Evolutionary conservation across 2,888 invertebrate genomes (phyloP).

Genomic region (Cataglyphis rosenhaueri): DNA sequence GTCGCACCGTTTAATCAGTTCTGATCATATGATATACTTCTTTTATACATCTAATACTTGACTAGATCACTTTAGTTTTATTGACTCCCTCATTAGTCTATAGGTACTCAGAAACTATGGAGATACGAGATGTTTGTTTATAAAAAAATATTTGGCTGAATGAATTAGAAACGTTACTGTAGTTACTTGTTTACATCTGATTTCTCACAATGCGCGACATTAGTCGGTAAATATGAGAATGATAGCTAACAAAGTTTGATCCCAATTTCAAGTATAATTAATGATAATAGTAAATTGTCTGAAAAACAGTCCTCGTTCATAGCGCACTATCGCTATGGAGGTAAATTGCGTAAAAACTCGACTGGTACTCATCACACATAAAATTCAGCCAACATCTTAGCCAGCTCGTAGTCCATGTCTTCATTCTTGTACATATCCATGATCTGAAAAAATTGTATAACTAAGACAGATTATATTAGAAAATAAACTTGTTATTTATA

Average conservation of each 20-base stretch:
- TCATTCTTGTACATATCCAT: slow-evolving; percentile 98
- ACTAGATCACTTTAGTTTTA: slow-evolving; percentile 79
- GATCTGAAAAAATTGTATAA: slow-evolving; percentile 87
- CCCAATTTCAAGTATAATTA: slow-evolving; percentile 84
- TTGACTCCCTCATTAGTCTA: slow-evolving; percentile 76
- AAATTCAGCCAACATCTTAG: slow-evolving; percentile 92
- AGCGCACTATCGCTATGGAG: slow-evolving; percentile 28
- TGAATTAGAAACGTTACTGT: slow-evolving; percentile 79
- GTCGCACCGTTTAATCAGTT: slow-evolving; percentile 37
- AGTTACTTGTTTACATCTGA: slow-evolving; percentile 59
- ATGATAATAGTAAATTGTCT: slow-evolving; percentile 81
- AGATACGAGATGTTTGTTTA: slow-evolving; percentile 74
- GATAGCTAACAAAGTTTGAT: slow-evolving; percentile 83
- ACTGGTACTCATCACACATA: slow-evolving; percentile 89
- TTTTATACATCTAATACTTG: slow-evolving; percentile 54
- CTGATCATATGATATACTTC: slow-evolving; percentile 41
- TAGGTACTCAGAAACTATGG: slow-evolving; percentile 78
- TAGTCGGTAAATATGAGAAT: slow-evolving; percentile 58
- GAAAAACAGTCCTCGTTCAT: slow-evolving; percentile 73
- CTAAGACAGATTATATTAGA: background rate
- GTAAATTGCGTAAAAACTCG: slow-evolving; percentile 27
- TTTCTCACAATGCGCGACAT: slow-evolving; percentile 52
- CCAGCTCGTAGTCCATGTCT: slow-evolving; percentile 95
- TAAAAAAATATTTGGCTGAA: slow-evolving; percentile 83
- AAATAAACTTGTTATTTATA: background rate